These are phyloP conservation scores for Ophioninae sp. DNA, from an alignment of 2,888 invertebrate genomes.

Conservation along the genomic window DNA sequence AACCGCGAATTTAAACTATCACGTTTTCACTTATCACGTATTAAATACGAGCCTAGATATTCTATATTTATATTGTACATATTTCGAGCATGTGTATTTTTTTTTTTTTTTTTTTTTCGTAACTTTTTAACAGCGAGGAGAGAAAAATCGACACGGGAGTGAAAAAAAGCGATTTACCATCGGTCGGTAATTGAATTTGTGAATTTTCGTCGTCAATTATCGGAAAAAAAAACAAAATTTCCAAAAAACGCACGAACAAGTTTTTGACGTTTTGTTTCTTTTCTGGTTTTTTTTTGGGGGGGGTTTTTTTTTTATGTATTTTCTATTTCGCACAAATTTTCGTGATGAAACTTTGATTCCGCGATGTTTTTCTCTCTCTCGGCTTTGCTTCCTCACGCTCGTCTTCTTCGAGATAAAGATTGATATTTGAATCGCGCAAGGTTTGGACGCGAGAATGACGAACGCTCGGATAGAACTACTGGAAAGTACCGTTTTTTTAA, in stretches of 20 bases:
- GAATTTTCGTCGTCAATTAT: conserved; percentile 35
- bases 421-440: not conserved
- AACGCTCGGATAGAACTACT: too few relatives aligned
- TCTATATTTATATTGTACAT: conserved; percentile 65
- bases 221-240: conserved; percentile 12
- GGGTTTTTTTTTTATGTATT: too few relatives aligned
- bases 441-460: not conserved
- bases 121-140: conserved; percentile 28
- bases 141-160: conserved; percentile 34
- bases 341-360: conserved; percentile 44
- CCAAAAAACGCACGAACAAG: conserved; percentile 15
- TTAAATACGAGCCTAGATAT: conserved; percentile 53
- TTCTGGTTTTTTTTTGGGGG: too few relatives aligned
- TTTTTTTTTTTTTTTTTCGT: conserved; percentile 36
- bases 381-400: not conserved
- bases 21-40: conserved; percentile 25
- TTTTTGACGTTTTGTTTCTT: too few relatives aligned
- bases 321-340: conserved; percentile 47
- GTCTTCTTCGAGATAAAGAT: conserved; percentile 18
- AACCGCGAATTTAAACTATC: conserved; percentile 10
- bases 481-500: too few relatives aligned
- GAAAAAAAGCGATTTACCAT: too few relatives aligned
- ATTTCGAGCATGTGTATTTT: conserved; percentile 54
- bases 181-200: too few relatives aligned
- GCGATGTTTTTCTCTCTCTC: conserved; percentile 31